phyloP scores from a whole-genome alignment of 2,797 vertebrate species.

The Gallinago solitaria region DNA sequence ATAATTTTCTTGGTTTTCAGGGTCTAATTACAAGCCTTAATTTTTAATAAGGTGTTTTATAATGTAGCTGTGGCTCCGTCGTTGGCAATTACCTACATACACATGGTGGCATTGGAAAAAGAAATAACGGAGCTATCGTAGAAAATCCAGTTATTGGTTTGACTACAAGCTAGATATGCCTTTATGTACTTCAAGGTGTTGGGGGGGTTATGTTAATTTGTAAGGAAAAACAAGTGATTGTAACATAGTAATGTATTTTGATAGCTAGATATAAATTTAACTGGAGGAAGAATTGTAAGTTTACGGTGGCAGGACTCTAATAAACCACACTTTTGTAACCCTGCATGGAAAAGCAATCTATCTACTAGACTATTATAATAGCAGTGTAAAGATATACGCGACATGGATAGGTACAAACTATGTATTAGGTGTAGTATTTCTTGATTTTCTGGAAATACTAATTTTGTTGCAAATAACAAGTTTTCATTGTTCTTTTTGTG shows the following conservation, averaged over 20 bases:
- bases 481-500: neutral
- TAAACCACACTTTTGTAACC: slow-evolving; percentile 51
- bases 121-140: neutral
- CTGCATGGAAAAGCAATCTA: neutral
- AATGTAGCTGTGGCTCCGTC: neutral
- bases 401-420: neutral
- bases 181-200: neutral
- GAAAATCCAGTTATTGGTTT: neutral
- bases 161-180: neutral
- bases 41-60: slow-evolving; percentile 11
- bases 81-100: fast-evolving
- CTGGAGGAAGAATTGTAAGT: neutral
- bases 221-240: neutral
- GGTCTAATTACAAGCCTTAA: neutral
- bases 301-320: slow-evolving; percentile 1
- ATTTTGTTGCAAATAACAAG: neutral
- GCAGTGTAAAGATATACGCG: neutral
- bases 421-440: neutral
- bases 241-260: slow-evolving; percentile 14
- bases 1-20: neutral
- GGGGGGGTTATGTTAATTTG: neutral
- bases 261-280: slow-evolving; percentile 38
- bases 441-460: neutral
- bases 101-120: neutral
- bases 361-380: neutral